Evolutionary conservation across 2,888 invertebrate species (phyloP).

Genomic region (Pollenia griseotomentosa): DNA sequence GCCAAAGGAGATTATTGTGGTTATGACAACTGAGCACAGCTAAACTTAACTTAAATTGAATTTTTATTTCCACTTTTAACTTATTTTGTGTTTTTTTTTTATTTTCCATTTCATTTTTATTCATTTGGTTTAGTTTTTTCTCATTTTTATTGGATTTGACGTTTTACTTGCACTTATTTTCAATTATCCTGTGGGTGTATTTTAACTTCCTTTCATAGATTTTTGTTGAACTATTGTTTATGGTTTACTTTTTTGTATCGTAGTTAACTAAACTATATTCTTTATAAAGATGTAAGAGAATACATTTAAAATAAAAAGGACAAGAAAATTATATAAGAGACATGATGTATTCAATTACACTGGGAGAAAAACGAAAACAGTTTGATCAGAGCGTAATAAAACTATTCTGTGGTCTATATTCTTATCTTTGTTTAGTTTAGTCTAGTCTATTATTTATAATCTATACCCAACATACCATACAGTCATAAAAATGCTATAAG

Average conservation of each 20-base stretch:
- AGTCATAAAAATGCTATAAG: no score
- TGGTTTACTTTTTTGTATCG: neutral
- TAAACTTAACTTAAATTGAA: conserved; percentile 1
- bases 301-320: neutral
- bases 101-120: neutral
- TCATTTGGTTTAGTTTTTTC: no score
- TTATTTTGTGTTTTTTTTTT: neutral
- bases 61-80: conserved; percentile 2
- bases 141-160: neutral
- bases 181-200: conserved; percentile 44
- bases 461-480: no score
- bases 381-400: no score
- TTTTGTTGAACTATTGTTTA: neutral
- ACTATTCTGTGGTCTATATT: no score
- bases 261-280: neutral
- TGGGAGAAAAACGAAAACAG: neutral
- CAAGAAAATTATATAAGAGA: neutral
- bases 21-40: conserved; percentile 22
- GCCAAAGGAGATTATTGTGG: conserved; percentile 22
- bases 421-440: no score
- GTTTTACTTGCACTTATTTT: conserved; percentile 25
- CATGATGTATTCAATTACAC: neutral
- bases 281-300: neutral
- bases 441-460: no score
- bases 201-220: conserved; percentile 4